Percentiles rank a stretch among this genome's conserved stretches.
phyloP scores from a whole-genome alignment of 2,113 vertebrate species.

The Crotophaga sulcirostris region DNA sequence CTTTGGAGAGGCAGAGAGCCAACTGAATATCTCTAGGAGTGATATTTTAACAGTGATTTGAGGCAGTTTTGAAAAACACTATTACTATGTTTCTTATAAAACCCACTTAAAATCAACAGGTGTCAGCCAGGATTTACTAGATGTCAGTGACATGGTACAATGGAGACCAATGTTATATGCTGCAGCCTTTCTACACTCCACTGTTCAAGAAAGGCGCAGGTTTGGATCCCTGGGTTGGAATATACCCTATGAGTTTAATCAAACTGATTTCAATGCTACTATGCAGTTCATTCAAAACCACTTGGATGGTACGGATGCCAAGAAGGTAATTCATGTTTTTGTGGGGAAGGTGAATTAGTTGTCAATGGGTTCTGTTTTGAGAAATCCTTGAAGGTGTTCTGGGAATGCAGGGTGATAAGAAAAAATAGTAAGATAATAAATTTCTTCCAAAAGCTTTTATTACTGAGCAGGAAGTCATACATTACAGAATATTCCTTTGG shows the following conservation, averaged over 20 bases:
- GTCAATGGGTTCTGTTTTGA: neutral
- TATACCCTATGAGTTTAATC: slow-evolving; percentile 97
- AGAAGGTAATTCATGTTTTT: slow-evolving; percentile 78
- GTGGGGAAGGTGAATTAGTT: neutral
- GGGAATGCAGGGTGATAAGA: no score
- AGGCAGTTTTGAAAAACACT: neutral
- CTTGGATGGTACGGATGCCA: slow-evolving; percentile 87
- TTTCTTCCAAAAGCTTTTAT: no score
- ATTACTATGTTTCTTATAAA: neutral
- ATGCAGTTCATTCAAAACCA: slow-evolving; percentile 95
- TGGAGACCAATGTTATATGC: slow-evolving; percentile 92
- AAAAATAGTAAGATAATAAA: no score
- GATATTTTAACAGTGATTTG: neutral
- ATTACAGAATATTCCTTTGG: no score
- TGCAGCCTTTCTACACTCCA: slow-evolving; percentile 92
- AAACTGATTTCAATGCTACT: slow-evolving; percentile 93
- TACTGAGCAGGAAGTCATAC: no score
- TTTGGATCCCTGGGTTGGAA: slow-evolving; percentile 95
- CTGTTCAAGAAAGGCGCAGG: slow-evolving; percentile 92
- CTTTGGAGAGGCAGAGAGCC: neutral
- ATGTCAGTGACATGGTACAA: slow-evolving; percentile 84
- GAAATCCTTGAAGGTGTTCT: no score
- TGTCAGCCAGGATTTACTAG: slow-evolving; percentile 91
- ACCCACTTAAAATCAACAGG: slow-evolving; percentile 69
- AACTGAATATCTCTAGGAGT: neutral